phyloP scores from a whole-genome alignment of 2,113 vertebrate genomes.

The Perca flavescens region DNA sequence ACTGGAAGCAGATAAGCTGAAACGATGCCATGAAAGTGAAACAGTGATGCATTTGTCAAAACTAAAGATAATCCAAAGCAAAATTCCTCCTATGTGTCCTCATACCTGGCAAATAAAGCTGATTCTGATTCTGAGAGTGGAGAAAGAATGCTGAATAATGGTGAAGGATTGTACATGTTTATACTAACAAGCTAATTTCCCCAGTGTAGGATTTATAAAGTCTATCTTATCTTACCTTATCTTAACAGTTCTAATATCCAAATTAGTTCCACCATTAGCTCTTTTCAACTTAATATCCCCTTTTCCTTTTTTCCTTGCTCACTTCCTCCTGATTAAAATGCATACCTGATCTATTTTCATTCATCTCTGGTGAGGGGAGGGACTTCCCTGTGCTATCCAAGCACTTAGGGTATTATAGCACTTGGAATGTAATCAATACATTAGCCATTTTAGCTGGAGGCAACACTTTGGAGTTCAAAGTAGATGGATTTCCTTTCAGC shows the following conservation, averaged over 20 bases:
- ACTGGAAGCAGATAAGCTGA: constrained; percentile 18
- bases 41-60: not conserved
- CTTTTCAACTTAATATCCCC: constrained; percentile 20
- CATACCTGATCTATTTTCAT: constrained; percentile 59
- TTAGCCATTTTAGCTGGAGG: constrained; percentile 50
- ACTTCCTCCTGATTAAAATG: constrained; percentile 47
- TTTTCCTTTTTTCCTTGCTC: not conserved
- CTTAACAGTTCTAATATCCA: constrained; percentile 11
- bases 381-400: constrained; percentile 10
- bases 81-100: too few relatives aligned
- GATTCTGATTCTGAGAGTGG: not conserved
- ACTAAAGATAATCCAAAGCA: not conserved
- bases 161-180: not conserved
- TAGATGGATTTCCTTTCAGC: constrained; percentile 62
- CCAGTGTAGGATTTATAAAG: too few relatives aligned
- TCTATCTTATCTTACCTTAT: too few relatives aligned
- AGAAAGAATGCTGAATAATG: not conserved
- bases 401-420: constrained; percentile 61
- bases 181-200: too few relatives aligned
- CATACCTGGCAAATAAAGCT: too few relatives aligned
- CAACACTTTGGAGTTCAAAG: constrained; percentile 54
- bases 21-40: not conserved
- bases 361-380: constrained; percentile 31
- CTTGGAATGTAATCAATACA: constrained; percentile 67
- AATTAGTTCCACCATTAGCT: constrained; percentile 22